Base-by-base conservation (phyloP, 2,113 vertebrate genomes). In the Uria aalge region DNA sequence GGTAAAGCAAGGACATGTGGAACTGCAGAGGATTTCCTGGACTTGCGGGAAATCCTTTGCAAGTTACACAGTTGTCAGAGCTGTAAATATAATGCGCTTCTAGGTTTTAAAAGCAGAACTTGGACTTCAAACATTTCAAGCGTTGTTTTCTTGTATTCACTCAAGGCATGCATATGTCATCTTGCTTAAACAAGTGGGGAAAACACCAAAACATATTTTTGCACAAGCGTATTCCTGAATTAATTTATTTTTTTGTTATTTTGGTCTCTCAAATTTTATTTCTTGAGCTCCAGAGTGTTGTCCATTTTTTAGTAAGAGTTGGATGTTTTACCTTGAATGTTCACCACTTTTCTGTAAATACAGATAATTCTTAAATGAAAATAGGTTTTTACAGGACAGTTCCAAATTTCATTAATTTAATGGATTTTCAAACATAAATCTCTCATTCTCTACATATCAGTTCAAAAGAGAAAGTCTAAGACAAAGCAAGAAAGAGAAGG, bases 101-200 rank as follows among this genome's bases (percentile, higher is more conserved):
- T 74, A 67, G 16, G 17, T 84, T 94, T 86, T 85, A 88, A 92
- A 96, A 88, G 81, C 76, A 97, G 96, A 96, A 95, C 69, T 81
- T 90, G 90, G 97, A 96, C 92, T 97, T 97, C 96, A 97, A 93
- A 91, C 73, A 53, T 97, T 98, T 96, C 91, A 96, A 94, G 90
- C 59, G 92, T 90, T 68, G 96, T 76, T 97, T 97, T 97, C 75
- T 87, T 97, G 69, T 96, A 94, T 97, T 97, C 66, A 15, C 91
- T 96, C 67, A 97, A 97, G 90, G 75, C 84, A 47, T 84, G 69
- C 62, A 94, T 97, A 96, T 97, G 85, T 69, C 63, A 50, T 50
- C 94, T 96, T 96, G 87, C 76, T 96, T 96, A 96, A 97, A 91
- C 64, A 95, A 85, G 95, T 95, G 88, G 76, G 64, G 82, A 82